Percentiles rank a stretch among this genome's conserved stretches.
These are phyloP conservation scores for Dicrurus megarhynchus DNA, from an alignment of 2,113 vertebrate species.

Conservation along the genomic window DNA sequence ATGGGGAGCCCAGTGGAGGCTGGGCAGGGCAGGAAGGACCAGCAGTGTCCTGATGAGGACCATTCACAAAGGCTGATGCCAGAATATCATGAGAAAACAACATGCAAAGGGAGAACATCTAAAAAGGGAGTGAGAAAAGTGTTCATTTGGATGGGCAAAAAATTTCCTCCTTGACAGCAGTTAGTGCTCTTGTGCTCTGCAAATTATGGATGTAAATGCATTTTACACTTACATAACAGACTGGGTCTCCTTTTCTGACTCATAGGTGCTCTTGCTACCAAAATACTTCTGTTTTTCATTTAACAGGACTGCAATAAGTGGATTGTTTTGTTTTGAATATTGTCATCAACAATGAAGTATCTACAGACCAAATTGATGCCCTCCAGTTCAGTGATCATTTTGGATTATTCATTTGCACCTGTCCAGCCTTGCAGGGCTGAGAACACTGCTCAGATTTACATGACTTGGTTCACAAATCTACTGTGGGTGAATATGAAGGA, in stretches of 20 bases:
- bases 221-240: not conserved
- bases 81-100: not conserved
- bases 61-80: not conserved
- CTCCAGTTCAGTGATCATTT: not conserved
- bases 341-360: not conserved
- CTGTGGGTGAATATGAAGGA: not conserved
- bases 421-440: not conserved
- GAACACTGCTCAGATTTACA: not conserved
- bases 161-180: not conserved
- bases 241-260: not conserved
- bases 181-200: not conserved
- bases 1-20: not conserved
- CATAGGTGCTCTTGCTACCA: not conserved
- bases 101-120: not conserved
- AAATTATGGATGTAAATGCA: not conserved
- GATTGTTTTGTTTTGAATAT: not conserved
- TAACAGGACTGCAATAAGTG: not conserved
- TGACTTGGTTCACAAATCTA: not conserved
- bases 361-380: not conserved
- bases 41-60: too few species aligned
- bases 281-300: not conserved
- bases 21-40: not conserved
- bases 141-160: not conserved
- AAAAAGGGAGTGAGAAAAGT: not conserved
- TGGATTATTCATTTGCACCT: not conserved